Evolutionary conservation across 2,888 invertebrate genomes (phyloP), one percentile per base, ranked within the genome.

Genomic region (Augochlorella aurata): DNA sequence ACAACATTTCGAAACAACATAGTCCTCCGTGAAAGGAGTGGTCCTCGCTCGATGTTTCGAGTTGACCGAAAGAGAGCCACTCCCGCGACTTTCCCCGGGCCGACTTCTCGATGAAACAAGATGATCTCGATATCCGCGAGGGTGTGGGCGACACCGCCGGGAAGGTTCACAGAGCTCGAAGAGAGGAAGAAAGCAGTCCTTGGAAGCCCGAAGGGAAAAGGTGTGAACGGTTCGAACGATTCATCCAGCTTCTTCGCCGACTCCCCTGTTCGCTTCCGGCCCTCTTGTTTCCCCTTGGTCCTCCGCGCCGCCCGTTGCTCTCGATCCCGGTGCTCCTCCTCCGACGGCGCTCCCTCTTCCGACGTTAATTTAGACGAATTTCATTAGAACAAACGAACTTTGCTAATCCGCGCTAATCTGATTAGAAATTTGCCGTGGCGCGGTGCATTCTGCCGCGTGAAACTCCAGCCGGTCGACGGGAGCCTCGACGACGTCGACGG

Each of bases 341-440:
- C 81, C 84, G 87, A 79, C 88, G 67, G 67, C 74, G 75, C 50
- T 74, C 73, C 86, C 87, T 87, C 83, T 84, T 86, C 88, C 90
- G 92, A 93, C 93, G 93, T 93, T 93, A 93, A 93, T 93, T 93
- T 93, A 93, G 93, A 93, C 93, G 92, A 93, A 93, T 93, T 93
- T 93, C 93, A 93, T 93, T 93, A 93, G 93, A 93, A 93, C 93
- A 93, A 93, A 93, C 93, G 93, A 93, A 93, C 93, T 93, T 92
- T 92, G 91, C 93, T 93, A 93, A 93, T 93, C 93, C 92, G 90
- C 89, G 90, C 90, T 93, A 93, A 93, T 93, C 93, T 93, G 93
- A 93, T 93, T 93, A 93, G 93, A 93, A 93, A 93, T 93, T 93
- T 91, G 91, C 91, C 90, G 87, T 88, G 90, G 93, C 89, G 93